phyloP scores from a whole-genome alignment of 2,797 vertebrate species.

The Morelia viridis region DNA sequence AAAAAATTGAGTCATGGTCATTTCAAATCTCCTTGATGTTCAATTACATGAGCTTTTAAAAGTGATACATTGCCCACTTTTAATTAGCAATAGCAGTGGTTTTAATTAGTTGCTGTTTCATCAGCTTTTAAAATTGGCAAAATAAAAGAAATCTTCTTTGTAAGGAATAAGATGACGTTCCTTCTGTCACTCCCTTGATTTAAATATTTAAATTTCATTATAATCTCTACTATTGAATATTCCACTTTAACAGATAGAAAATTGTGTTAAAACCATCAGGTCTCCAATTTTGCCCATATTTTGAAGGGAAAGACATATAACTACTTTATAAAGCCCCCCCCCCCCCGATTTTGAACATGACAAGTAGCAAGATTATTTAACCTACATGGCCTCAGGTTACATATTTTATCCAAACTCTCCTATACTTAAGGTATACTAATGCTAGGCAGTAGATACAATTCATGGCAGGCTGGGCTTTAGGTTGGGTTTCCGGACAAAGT shows the following conservation, averaged over 20 bases:
- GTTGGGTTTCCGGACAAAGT: background rate
- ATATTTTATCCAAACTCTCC: background rate
- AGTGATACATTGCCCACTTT: slow-evolving; percentile 27
- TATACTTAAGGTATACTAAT: background rate
- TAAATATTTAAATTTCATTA: slow-evolving; percentile 27
- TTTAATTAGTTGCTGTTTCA: slow-evolving; percentile 37
- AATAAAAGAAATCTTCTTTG: slow-evolving; percentile 11
- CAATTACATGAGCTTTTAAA: slow-evolving; percentile 21
- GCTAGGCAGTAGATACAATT: background rate
- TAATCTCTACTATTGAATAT: background rate
- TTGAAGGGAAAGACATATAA: background rate
- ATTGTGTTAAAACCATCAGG: background rate
- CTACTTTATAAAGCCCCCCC: background rate
- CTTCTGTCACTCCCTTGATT: background rate
- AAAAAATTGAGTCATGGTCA: slow-evolving; percentile 2
- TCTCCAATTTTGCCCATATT: background rate
- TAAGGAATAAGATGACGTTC: slow-evolving; percentile 12
- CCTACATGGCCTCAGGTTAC: background rate
- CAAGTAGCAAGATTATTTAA: background rate
- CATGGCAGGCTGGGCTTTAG: background rate
- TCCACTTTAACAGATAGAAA: slow-evolving; percentile 26
- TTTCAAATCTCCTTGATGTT: slow-evolving; percentile 35
- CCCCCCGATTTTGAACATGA: background rate
- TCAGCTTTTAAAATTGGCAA: slow-evolving; percentile 6
- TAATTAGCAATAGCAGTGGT: slow-evolving; percentile 33